A percentile compares a stretch with the other conserved stretches of the same genome.
These are phyloP conservation scores for Amphiura filiformis DNA, from an alignment of 35 echinoderm and acorn worm species.

Conservation along the genomic window DNA sequence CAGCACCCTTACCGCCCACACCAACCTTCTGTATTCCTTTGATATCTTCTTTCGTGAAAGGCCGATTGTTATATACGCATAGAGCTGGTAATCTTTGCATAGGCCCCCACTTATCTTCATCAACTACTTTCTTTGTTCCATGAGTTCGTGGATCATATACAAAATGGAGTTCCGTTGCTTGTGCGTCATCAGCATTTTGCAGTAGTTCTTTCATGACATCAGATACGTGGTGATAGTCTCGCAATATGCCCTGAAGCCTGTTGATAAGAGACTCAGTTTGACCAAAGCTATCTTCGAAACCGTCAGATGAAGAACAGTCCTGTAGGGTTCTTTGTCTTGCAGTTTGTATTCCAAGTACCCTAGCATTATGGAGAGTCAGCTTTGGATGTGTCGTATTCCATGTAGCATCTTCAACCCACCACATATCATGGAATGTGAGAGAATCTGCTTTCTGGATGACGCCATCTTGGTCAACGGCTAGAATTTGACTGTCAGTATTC, in stretches of 20 bases:
- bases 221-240: slow-evolving; percentile 59
- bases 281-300: slow-evolving; percentile 40
- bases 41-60: slow-evolving; percentile 76
- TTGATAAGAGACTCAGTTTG: slow-evolving; percentile 60
- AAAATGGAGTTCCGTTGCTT: slow-evolving; percentile 74
- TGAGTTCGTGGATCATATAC: slow-evolving; percentile 53
- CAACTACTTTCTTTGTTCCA: slow-evolving; percentile 11
- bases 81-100: slow-evolving; percentile 66
- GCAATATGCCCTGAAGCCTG: slow-evolving; percentile 53
- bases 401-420: not conserved
- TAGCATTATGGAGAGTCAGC: not conserved
- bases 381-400: not conserved
- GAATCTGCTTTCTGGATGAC: not conserved
- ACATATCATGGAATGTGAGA: not conserved
- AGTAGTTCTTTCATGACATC: slow-evolving; percentile 76
- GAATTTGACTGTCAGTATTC: not conserved
- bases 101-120: slow-evolving; percentile 31
- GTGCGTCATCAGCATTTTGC: slow-evolving; percentile 89
- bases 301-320: not conserved
- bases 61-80: slow-evolving; percentile 73
- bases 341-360: not conserved
- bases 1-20: slow-evolving; percentile 52
- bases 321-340: not conserved
- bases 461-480: not conserved
- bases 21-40: slow-evolving; percentile 74